Percentiles rank a stretch among this genome's conserved stretches.
Evolutionary conservation across 2,797 vertebrate genomes (phyloP).

Genomic region (Graptemys geographica): DNA sequence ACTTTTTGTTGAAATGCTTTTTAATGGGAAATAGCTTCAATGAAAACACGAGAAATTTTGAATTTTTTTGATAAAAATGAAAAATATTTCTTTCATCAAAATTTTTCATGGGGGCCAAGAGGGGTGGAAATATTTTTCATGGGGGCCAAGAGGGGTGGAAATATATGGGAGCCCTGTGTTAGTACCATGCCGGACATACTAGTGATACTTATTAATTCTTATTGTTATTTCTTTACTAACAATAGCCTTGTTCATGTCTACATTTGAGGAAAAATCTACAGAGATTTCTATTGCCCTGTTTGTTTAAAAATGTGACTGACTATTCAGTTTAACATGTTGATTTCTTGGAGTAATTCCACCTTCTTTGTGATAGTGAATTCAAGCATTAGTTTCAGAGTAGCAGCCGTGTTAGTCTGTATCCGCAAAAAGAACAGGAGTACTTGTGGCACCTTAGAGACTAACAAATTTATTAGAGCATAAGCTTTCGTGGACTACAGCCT

Average conservation of each 20-base stretch:
- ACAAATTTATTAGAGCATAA: too few relatives aligned
- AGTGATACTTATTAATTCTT: not conserved
- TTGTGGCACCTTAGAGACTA: too few relatives aligned
- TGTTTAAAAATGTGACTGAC: not conserved
- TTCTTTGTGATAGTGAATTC: not conserved
- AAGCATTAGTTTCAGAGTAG: not conserved
- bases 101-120: not conserved
- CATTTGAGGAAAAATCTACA: not conserved
- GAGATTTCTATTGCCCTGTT: not conserved
- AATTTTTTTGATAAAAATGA: not conserved
- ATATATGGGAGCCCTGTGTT: not conserved
- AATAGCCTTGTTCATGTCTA: not conserved
- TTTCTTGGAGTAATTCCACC: not conserved
- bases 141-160: not conserved
- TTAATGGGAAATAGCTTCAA: not conserved
- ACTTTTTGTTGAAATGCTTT: not conserved
- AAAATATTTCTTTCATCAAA: not conserved
- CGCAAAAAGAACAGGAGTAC: too few relatives aligned
- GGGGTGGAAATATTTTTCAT: not conserved
- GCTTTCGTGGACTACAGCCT: too few relatives aligned
- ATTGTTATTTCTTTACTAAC: not conserved
- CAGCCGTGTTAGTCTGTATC: too few relatives aligned
- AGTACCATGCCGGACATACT: not conserved
- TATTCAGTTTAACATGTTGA: not conserved
- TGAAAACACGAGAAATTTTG: not conserved